phyloP scores from a whole-genome alignment of 2,888 invertebrate genomes.

The Drosophila austrosaltans region DNA sequence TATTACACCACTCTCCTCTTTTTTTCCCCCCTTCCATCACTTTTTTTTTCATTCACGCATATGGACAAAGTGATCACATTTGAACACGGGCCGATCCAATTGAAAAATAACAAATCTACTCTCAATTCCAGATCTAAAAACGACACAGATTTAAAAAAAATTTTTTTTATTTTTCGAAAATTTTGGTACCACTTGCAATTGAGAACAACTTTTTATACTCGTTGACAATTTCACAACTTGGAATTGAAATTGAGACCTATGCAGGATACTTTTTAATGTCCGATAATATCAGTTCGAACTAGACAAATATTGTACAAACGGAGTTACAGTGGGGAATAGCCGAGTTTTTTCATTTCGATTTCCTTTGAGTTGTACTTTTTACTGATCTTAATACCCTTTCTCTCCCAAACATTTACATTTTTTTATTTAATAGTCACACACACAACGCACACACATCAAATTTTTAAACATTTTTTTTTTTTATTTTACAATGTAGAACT shows the following conservation, averaged over 20 bases:
- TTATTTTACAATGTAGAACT: conserved; percentile 44
- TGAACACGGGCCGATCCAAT: neutral
- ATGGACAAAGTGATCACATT: neutral
- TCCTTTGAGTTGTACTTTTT: neutral
- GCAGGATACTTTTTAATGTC: neutral
- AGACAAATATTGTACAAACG: neutral
- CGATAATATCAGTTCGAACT: neutral
- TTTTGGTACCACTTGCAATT: too few relatives aligned
- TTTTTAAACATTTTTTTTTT: conserved; percentile 20
- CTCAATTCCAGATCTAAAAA: neutral
- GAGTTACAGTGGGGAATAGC: neutral
- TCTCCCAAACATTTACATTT: conserved; percentile 2
- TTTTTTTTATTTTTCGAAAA: too few relatives aligned
- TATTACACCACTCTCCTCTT: neutral
- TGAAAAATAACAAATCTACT: neutral
- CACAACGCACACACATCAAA: neutral
- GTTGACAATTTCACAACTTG: neutral
- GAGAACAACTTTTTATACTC: too few relatives aligned
- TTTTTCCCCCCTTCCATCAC: neutral
- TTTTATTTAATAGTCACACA: conserved; percentile 11
- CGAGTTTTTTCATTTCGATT: neutral
- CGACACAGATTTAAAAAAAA: too few relatives aligned
- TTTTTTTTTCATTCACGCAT: neutral
- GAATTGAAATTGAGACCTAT: neutral
- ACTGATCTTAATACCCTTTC: neutral